Percentiles rank a stretch among this genome's conserved stretches.
These are phyloP conservation scores for Actinopyga echinites DNA, from an alignment of 53 echinoderm and acorn worm species.

Conservation along the genomic window DNA sequence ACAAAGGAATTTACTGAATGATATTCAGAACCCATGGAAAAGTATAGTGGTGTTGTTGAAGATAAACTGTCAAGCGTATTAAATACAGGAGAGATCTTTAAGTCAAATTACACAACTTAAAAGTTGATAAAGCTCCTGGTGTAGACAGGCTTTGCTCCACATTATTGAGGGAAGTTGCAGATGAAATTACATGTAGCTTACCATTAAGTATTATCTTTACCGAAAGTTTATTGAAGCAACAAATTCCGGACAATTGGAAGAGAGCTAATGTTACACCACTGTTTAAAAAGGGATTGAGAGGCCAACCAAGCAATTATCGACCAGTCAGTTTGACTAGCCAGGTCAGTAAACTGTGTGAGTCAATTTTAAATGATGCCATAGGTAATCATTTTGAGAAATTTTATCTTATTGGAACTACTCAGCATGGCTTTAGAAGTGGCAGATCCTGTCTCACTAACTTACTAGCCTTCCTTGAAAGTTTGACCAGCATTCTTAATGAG, in stretches of 20 bases:
- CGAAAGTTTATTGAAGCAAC: neutral
- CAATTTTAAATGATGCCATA: conserved; percentile 15
- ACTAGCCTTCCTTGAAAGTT: neutral
- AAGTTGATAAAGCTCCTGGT: neutral
- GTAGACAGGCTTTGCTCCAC: neutral
- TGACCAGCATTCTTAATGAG: too few relatives aligned
- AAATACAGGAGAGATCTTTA: too few relatives aligned
- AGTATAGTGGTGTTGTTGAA: too few relatives aligned
- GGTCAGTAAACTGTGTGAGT: neutral
- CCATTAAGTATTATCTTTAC: conserved; percentile 3
- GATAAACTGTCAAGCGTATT: too few relatives aligned
- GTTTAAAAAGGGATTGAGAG: conserved; percentile 4
- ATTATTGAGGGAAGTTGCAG: neutral
- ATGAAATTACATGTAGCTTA: conserved; percentile 1
- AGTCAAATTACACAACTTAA: too few relatives aligned
- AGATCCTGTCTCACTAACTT: conserved; percentile 21
- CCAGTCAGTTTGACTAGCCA: too few relatives aligned
- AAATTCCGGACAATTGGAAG: neutral
- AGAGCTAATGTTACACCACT: too few relatives aligned
- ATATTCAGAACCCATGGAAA: too few relatives aligned
- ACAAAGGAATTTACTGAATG: too few relatives aligned
- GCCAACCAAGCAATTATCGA: too few relatives aligned
- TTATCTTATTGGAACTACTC: neutral
- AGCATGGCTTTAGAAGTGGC: conserved; percentile 26
- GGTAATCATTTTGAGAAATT: conserved; percentile 5